Conservation (phyloP, 1,140 invertebrate species). For the Euglossa dilemma region DNA sequence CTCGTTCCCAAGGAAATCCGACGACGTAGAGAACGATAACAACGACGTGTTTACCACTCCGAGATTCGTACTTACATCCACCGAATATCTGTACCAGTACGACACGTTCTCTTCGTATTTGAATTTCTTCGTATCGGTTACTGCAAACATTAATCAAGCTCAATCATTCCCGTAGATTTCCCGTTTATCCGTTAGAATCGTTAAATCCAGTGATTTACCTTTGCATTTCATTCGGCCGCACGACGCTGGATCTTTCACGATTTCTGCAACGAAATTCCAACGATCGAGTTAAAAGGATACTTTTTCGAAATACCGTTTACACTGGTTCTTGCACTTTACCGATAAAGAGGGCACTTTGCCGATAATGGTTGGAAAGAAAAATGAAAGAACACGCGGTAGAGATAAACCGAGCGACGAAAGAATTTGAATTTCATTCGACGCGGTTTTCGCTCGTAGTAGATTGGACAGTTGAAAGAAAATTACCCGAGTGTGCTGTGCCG, state of each 20-base stretch:
- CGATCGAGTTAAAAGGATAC: not conserved
- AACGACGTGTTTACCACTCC: conserved; percentile 32
- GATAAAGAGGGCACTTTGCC: conserved; percentile 5
- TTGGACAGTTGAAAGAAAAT: not conserved
- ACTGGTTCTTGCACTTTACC: not conserved
- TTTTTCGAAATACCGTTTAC: not conserved
- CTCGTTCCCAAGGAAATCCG: conserved; percentile 57
- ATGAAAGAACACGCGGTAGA: conserved; percentile 26
- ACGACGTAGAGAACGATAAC: not conserved
- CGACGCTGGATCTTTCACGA: conserved; percentile 69
- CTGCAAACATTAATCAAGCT: conserved; percentile 45
- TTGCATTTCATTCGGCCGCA: conserved; percentile 78
- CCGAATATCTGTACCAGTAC: conserved; percentile 79
- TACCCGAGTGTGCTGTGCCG: conserved; percentile 24
- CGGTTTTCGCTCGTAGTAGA: not conserved
- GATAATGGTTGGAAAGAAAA: conserved; percentile 28
- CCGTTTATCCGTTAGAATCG: not conserved
- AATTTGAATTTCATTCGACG: not conserved
- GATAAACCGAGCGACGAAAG: conserved; percentile 17
- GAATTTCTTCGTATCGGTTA: conserved; percentile 76
- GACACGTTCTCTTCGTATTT: conserved; percentile 76
- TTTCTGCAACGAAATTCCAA: conserved; percentile 65
- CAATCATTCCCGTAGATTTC: not conserved
- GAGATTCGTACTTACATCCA: conserved; percentile 79
- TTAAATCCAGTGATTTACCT: conserved; percentile 62